phyloP scores from a whole-genome alignment of 2,113 vertebrate genomes.

The Ciconia maguari region DNA sequence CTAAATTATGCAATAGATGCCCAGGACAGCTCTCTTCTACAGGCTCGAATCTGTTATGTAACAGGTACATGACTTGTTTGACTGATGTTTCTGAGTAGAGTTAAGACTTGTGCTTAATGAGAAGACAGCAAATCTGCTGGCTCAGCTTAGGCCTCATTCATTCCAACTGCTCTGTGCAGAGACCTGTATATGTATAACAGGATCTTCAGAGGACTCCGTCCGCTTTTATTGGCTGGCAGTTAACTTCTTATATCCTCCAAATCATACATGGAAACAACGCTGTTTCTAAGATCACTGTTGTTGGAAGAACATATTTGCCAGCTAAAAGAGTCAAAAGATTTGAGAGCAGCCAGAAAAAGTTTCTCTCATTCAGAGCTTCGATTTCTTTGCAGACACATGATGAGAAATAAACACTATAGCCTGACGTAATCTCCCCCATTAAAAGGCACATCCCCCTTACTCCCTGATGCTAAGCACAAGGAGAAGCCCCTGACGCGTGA shows the following conservation, averaged over 20 bases:
- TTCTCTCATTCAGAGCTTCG: neutral
- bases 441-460: neutral
- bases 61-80: neutral
- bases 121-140: neutral
- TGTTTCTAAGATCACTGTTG: too few relatives aligned
- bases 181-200: rapidly evolving
- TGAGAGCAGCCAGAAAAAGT: neutral
- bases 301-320: rapidly evolving
- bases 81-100: neutral
- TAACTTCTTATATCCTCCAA: rapidly evolving
- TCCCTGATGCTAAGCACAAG: rapidly evolving
- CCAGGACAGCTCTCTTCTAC: neutral
- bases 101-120: neutral
- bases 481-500: neutral
- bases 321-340: neutral
- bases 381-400: neutral
- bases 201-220: rapidly evolving
- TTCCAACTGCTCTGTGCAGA: neutral
- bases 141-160: neutral
- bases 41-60: neutral
- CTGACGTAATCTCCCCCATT: neutral
- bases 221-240: rapidly evolving
- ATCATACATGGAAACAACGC: neutral
- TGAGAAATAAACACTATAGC: rapidly evolving
- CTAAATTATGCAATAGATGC: neutral